Percentiles rank a stretch among this genome's conserved stretches.
Evolutionary conservation across 2,113 vertebrate species (phyloP).

Genomic region (Parotia lawesii): DNA sequence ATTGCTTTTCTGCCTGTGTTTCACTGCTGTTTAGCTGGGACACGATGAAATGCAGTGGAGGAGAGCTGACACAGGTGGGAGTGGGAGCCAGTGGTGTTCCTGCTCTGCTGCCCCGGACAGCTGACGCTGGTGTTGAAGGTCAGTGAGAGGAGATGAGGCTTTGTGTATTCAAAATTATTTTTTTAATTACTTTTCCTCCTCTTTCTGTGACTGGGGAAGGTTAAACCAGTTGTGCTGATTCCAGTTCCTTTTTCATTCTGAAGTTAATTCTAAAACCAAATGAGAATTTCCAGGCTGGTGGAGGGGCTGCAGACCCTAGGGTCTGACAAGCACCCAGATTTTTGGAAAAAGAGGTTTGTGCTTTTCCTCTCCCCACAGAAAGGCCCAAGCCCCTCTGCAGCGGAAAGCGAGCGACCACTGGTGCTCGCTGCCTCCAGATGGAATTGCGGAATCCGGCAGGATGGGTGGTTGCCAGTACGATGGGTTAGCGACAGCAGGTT

Average conservation of each 20-base stretch:
- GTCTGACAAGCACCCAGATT: fast-evolving
- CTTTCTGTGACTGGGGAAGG: background rate
- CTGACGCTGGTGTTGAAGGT: fast-evolving
- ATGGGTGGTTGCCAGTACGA: background rate
- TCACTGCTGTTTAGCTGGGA: background rate
- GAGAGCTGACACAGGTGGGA: background rate
- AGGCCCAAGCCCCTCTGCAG: too few relatives aligned
- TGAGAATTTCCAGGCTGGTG: background rate
- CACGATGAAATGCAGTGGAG: background rate
- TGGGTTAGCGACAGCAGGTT: background rate
- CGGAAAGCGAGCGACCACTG: fast-evolving
- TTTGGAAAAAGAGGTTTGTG: background rate
- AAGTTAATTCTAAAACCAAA: slow-evolving; percentile 29
- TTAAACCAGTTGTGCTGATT: background rate
- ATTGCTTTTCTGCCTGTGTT: slow-evolving; percentile 25
- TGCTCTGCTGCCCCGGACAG: fast-evolving
- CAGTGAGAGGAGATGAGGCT: background rate
- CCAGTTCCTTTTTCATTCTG: slow-evolving; percentile 2
- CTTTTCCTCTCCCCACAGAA: background rate
- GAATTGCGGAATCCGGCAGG: background rate
- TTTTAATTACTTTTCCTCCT: background rate
- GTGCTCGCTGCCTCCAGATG: background rate
- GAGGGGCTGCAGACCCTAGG: background rate
- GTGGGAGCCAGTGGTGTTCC: background rate
- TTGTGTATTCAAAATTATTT: background rate